A percentile compares a stretch with the other conserved stretches of the same genome.
Conservation (phyloP, 2,797 vertebrate genomes). For the Anolis apletophallus region DNA sequence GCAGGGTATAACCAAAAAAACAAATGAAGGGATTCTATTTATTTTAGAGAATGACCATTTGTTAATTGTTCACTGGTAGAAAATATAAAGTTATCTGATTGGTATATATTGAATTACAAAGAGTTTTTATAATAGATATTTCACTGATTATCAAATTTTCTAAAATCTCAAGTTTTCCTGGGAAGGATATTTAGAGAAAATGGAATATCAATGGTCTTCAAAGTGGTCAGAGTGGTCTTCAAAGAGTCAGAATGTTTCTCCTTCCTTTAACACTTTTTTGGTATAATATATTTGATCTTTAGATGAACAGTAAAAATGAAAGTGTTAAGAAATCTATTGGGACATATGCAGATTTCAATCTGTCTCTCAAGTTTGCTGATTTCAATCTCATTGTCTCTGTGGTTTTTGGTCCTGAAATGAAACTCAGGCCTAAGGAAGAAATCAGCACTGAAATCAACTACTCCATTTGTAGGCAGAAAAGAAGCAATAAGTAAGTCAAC, state of each 20-base stretch:
- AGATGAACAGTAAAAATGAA: conserved; percentile 29
- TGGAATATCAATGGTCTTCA: accelerated
- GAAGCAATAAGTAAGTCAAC: background rate
- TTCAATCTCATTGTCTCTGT: background rate
- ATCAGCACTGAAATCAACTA: background rate
- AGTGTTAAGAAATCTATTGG: background rate
- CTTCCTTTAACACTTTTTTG: background rate
- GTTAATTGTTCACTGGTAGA: background rate
- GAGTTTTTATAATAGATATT: conserved; percentile 26
- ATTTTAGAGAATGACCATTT: background rate
- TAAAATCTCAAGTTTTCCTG: conserved; percentile 60
- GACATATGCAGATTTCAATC: conserved; percentile 50
- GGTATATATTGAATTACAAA: background rate
- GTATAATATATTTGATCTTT: background rate
- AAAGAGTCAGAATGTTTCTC: background rate
- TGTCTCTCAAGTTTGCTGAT: conserved; percentile 56
- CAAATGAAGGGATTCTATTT: background rate
- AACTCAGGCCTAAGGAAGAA: background rate
- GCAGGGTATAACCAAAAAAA: too few species aligned
- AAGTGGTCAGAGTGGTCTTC: background rate
- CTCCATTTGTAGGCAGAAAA: background rate
- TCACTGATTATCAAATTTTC: conserved; percentile 30
- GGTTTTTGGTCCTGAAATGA: background rate
- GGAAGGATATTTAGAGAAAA: conserved; percentile 56
- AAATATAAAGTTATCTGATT: conserved; percentile 7